Base-by-base conservation (phyloP, 2,113 vertebrate genomes). In the Paramormyrops kingsleyae region DNA sequence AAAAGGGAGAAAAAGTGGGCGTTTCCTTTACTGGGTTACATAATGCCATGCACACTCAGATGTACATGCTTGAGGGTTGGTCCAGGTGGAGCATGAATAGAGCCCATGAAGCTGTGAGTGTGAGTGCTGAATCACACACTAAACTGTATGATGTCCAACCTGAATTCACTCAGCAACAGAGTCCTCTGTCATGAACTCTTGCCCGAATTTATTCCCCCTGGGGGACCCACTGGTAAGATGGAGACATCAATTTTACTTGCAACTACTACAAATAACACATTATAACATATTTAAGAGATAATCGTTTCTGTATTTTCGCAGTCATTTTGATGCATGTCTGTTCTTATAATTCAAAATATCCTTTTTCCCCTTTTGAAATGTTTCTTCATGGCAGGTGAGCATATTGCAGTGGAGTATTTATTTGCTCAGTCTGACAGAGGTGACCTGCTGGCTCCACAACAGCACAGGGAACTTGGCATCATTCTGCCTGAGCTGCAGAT, bases 361-460 rank as follows among this genome's bases (percentile, higher is more conserved):
- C 1, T 49, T 77, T 49, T 87, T n/a, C 62, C 19, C 56, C 47
- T 87, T 84, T 80, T 80, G 0, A 53, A n/a, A 52, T 31, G 46
- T 21, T 39, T 49, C 59, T 83, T 46, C 66, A 10, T 90, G 12
- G 39, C 91, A 91, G 90, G 80, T 31, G 90, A 91, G 88, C 88
- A 39, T 35, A 90, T 91, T 89, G 90, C 91, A 35, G 91, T 91
- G 53, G 88, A 91, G 52, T 90, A 90, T 53, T 56, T 91, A 27
- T 24, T 91, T 70, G 90, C 88, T 15, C 91, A 91, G 85, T 89
- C 90, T 27, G 46, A 89, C 49, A 91, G 91, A 89, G 91, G 91
- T 7, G 90, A 91, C 35, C 88, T 91, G 46, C 84, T 90, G 90
- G 44, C n/a, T 39, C 88, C 27, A 39, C 66, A 77, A 15, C 59